Base-by-base conservation (phyloP, 2,888 invertebrate species). In the Caenorhabditis virilis region DNA sequence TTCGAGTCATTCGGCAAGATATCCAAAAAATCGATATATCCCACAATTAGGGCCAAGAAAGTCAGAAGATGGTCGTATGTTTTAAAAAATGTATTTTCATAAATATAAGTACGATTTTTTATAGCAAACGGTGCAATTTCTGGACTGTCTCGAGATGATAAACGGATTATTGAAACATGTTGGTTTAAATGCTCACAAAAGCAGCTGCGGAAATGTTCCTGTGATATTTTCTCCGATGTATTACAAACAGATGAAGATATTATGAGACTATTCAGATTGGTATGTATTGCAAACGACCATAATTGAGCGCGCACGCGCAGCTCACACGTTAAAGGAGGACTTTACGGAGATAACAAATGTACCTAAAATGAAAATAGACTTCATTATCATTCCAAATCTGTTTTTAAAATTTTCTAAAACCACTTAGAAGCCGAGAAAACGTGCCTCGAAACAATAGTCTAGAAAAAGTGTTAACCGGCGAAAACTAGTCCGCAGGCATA, bases 171-270 rank as follows among this genome's bases (percentile, higher is more conserved):
- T 39, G 69, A 72, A 50, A 59, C 69, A 33, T 72, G 72, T 42
- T 72, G 72, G 72, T 69, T 72, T 39, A 74, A 74, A 51, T 72
- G 72, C 38, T 58, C 70, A 1, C 60, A 68, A 46, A 72, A 72
- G 36, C 74, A 74, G 52, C 38, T 74, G 4, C 35, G 56, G n/a
- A 64, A 69, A 35, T 64, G 69, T 42, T 64, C 71, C 9, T 61
- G 65, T 36, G 73, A 75, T 39, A 73, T 75, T 30, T 75, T 75
- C 42, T 62, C 52, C 51, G 62, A 66, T 20, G 68, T 73, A 57
- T 49, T 75, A 26, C 60, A 65, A 41, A 69, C 58, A 5, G 75
- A 75, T 47, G 60, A 70, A 25, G 63, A 67, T 1, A 58, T 72
- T 20, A 48, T 70, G 1, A 46, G 51, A 9, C 39, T 74, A 13